Evolutionary conservation across 2,797 vertebrate genomes (phyloP).

Genomic region (Ceyx erithaca): DNA sequence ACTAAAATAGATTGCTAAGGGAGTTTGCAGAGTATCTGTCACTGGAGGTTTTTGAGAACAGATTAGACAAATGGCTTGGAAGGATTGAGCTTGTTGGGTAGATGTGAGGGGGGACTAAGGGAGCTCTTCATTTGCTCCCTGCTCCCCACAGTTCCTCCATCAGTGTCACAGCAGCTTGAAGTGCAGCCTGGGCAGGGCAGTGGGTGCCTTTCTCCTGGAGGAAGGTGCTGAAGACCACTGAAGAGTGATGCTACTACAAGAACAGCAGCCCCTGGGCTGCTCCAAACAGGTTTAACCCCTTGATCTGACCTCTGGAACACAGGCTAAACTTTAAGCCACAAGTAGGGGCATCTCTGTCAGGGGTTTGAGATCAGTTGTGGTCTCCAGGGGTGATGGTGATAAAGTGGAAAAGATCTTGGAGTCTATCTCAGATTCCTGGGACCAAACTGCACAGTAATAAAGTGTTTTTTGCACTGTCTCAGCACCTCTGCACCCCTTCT

Average conservation of each 20-base stretch:
- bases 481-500: background rate
- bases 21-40: constrained; percentile 54
- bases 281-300: background rate
- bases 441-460: background rate
- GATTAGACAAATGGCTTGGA: constrained; percentile 58
- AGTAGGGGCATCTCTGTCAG: background rate
- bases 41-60: constrained; percentile 26
- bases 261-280: background rate
- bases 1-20: constrained; percentile 49
- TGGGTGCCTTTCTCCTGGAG: background rate
- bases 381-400: background rate
- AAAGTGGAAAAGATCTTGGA: background rate
- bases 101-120: background rate
- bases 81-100: constrained; percentile 13
- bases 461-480: background rate
- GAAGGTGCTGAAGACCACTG: rapidly evolving
- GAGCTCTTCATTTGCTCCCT: constrained; percentile 31
- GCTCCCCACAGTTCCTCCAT: background rate
- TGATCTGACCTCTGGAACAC: background rate
- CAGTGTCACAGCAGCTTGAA: background rate
- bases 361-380: background rate
- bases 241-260: background rate
- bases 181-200: background rate
- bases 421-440: background rate
- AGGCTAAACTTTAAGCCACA: background rate